Evolutionary conservation across 2,888 invertebrate genomes (phyloP), one percentile per base, ranked within the genome.

Genomic region (Leucophenga montana): DNA sequence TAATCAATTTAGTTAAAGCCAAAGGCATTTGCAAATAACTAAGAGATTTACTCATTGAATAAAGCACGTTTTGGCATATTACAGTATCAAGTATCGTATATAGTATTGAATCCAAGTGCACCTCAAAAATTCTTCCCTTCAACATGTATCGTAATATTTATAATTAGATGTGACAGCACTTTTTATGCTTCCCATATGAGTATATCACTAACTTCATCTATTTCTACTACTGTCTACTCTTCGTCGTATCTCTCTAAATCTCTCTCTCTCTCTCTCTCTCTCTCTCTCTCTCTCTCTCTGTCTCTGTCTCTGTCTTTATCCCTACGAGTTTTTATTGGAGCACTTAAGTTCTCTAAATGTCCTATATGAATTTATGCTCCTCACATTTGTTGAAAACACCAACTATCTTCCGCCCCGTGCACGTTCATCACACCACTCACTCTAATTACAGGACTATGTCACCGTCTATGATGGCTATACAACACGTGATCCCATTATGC

Each of bases 381-480:
- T 66, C 62, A 46, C 54, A 31, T 57, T 57, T 54, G 57, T 67
- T 62, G 69, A 75, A 70, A 80, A 67, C 73, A 73, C 66, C 73
- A 57, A 64, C 8, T 57, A 48, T 56, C 27, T 57, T 27, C 6
- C 22, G 14, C 54, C 14, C 31, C 44, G 27, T 67, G 14, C n/a
- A 46, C 44, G 56, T 46, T 56, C 53, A 22, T 53, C 33, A 20
- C 46, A 27, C 20, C 39, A 11, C 8, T 74, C 77, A 75, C 76
- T 79, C 70, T 74, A 20, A 70, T 80, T 81, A 71, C 85, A 94
- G 90, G 95, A 95, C 89, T 95, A 95, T 89, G 95, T 96, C 78
- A 95, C 95, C 44, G 93, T 95, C 67, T 96, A 95, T 89, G 95
- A 96, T 85, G 95, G 95, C 50, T 95, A 95, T 86, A 95, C 95